Percentiles rank a stretch among this genome's conserved stretches.
These are phyloP conservation scores for cat (Felis catus) DNA, from an alignment of 2,113 vertebrate genomes.

Conservation along the genomic window DNA sequence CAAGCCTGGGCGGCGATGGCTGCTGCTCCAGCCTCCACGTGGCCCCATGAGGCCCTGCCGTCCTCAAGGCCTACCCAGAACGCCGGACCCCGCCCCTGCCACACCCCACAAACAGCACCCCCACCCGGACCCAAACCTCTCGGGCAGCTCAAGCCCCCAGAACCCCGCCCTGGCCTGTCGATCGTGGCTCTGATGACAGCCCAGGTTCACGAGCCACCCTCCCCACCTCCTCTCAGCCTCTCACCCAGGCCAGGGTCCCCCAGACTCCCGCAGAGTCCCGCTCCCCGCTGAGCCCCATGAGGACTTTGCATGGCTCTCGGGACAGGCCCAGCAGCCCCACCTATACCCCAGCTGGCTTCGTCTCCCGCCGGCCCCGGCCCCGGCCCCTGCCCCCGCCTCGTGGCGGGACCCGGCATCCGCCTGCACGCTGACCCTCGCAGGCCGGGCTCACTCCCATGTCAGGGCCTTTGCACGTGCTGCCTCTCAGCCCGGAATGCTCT, in stretches of 20 bases:
- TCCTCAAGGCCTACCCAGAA: accelerated
- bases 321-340: neutral
- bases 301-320: accelerated
- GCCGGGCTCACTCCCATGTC: neutral
- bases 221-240: neutral
- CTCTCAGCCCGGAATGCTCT: accelerated
- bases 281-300: neutral
- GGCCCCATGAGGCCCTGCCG: accelerated
- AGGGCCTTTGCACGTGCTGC: neutral
- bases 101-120: neutral
- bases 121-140: neutral
- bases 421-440: accelerated
- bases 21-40: accelerated
- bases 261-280: neutral
- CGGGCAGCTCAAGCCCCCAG: accelerated
- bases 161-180: neutral
- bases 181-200: neutral
- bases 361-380: neutral
- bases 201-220: neutral
- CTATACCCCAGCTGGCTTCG: neutral
- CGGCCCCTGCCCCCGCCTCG: no score
- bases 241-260: accelerated
- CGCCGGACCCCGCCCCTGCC: accelerated
- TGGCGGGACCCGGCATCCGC: no score
- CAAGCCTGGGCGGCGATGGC: accelerated